Percentiles rank a stretch among this genome's conserved stretches.
Evolutionary conservation across 2,888 invertebrate genomes (phyloP).

Genomic region (Hydraecia micacea): DNA sequence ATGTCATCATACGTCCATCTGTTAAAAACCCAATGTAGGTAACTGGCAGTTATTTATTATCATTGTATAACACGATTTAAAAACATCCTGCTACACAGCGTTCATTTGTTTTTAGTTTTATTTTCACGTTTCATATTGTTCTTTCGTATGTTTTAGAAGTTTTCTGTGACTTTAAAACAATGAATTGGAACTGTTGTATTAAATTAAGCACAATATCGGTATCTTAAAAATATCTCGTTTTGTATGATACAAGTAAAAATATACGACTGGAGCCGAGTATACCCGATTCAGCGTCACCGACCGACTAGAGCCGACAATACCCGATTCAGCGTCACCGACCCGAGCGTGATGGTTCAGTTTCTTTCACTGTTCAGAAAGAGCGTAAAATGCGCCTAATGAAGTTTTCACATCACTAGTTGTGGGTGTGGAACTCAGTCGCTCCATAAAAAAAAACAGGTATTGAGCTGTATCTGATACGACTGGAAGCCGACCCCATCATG

Average conservation of each 20-base stretch:
- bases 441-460: no score
- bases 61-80: neutral
- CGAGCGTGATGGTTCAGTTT: no score
- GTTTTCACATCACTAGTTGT: no score
- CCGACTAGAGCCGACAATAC: no score
- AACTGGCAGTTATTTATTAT: neutral
- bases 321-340: no score
- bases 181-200: neutral
- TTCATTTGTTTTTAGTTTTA: slow-evolving; percentile 32
- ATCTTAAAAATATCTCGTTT: neutral
- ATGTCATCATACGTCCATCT: slow-evolving; percentile 28
- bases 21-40: slow-evolving; percentile 23
- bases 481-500: no score
- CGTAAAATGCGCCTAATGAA: no score
- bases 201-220: neutral
- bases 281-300: neutral
- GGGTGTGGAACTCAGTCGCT: no score
- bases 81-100: slow-evolving; percentile 26
- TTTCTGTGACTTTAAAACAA: neutral
- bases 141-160: slow-evolving; percentile 18
- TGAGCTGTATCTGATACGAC: no score
- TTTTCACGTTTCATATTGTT: slow-evolving; percentile 26
- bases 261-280: neutral
- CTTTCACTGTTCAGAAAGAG: no score
- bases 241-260: no score